Evolutionary conservation across 1,140 invertebrate species (phyloP).

Genomic region (Magallana angulata): DNA sequence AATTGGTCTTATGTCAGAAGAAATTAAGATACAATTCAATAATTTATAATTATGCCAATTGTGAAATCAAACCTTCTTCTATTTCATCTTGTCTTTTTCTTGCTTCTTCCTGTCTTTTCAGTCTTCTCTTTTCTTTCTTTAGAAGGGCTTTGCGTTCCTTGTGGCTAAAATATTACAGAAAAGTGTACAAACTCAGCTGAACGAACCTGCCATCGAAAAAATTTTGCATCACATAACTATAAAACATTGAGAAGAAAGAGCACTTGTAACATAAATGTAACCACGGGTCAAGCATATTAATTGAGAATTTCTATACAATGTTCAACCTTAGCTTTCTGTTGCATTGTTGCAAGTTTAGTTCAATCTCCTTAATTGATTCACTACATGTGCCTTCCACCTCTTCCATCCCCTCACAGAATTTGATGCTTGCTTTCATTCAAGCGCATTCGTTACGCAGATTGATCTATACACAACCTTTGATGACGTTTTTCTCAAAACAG

Average conservation of each 20-base stretch:
- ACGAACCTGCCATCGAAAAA: background rate
- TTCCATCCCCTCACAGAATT: background rate
- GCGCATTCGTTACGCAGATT: background rate
- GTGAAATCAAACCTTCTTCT: conserved; percentile 19
- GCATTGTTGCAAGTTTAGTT: too few relatives aligned
- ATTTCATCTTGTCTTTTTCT: conserved; percentile 32
- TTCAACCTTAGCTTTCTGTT: too few relatives aligned
- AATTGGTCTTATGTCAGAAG: too few relatives aligned
- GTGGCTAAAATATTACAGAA: conserved; percentile 63
- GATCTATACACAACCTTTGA: conserved; percentile 46
- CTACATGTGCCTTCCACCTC: background rate
- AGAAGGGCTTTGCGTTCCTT: conserved; percentile 69
- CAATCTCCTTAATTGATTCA: too few relatives aligned
- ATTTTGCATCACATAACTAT: too few relatives aligned
- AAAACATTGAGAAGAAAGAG: too few relatives aligned
- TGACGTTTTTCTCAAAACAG: conserved; percentile 52
- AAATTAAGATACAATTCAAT: too few relatives aligned
- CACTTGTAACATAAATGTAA: too few relatives aligned
- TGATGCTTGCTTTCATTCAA: background rate
- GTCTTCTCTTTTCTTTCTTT: conserved; percentile 70
- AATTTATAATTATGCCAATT: too few relatives aligned
- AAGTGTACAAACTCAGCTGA: background rate
- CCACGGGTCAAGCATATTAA: too few relatives aligned
- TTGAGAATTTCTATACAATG: too few relatives aligned
- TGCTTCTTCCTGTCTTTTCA: conserved; percentile 61